Percentiles rank a stretch among this genome's conserved stretches.
Conservation (phyloP, 2,888 invertebrate genomes). For the Uloborus plumipes region DNA sequence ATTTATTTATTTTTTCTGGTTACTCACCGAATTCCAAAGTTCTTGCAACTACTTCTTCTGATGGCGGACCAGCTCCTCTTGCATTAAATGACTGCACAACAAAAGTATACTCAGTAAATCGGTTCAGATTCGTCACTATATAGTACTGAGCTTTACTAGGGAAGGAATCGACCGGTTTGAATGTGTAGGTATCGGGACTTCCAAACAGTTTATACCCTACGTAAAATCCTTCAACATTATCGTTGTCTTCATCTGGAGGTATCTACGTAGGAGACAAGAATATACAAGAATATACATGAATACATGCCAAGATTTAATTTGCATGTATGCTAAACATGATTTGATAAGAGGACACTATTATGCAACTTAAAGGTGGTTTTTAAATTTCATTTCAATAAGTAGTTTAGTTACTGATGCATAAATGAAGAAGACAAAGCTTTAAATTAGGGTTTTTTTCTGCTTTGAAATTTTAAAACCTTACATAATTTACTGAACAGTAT, state of each 20-base stretch:
- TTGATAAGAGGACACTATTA: too few species aligned
- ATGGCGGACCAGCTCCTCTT: constrained; percentile 66
- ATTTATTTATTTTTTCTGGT: not conserved
- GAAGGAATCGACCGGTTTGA: constrained; percentile 57
- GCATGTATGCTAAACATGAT: too few species aligned
- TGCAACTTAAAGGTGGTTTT: too few species aligned
- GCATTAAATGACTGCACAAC: constrained; percentile 66
- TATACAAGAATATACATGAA: too few species aligned
- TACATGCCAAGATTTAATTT: too few species aligned
- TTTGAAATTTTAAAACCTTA: too few species aligned
- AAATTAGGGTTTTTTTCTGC: too few species aligned
- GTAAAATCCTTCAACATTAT: constrained; percentile 52
- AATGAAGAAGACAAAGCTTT: too few species aligned
- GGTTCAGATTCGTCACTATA: constrained; percentile 40
- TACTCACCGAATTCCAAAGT: constrained; percentile 60
- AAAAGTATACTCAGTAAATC: constrained; percentile 68
- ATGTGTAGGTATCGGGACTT: constrained; percentile 60
- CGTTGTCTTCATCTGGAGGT: constrained; percentile 36
- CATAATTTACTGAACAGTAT: too few species aligned
- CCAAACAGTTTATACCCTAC: constrained; percentile 57
- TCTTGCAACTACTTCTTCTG: constrained; percentile 61
- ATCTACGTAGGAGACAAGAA: constrained; percentile 19
- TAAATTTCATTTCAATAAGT: too few species aligned
- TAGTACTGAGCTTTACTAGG: constrained; percentile 48
- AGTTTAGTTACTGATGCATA: too few species aligned